Evolutionary conservation across 2,888 invertebrate species (phyloP).

Genomic region (Megamerina dolium): DNA sequence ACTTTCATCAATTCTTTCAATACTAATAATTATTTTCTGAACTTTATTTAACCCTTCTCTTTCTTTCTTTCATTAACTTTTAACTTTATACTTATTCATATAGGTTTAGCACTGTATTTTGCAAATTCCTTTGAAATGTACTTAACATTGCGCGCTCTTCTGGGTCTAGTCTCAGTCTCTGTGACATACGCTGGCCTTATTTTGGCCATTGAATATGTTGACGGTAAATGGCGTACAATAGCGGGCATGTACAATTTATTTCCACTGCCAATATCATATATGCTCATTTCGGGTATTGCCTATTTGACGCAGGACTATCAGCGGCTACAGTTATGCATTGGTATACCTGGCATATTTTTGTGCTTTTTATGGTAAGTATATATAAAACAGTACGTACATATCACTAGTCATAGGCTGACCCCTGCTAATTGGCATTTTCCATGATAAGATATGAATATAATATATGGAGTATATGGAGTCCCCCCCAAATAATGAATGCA

Average conservation of each 20-base stretch:
- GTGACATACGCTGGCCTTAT: constrained; percentile 78
- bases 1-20: no score
- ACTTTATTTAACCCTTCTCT: no score
- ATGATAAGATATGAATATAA: no score
- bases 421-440: no score
- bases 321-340: constrained; percentile 64
- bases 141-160: constrained; percentile 60
- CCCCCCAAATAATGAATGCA: no score
- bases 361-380: constrained; percentile 59
- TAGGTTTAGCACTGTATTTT: constrained; percentile 61
- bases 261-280: constrained; percentile 70
- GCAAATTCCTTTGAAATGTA: constrained; percentile 67
- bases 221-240: constrained; percentile 73
- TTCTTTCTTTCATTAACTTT: no score
- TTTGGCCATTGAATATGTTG: constrained; percentile 70
- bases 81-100: no score
- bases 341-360: constrained; percentile 65
- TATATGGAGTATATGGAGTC: no score
- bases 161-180: constrained; percentile 74
- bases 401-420: no score
- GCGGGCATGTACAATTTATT: constrained; percentile 76
- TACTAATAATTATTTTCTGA: no score
- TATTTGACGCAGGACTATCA: constrained; percentile 68
- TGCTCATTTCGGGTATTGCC: constrained; percentile 66
- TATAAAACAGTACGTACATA: no score